Conservation (phyloP, 2,888 invertebrate species). For the Agrochola circellaris region DNA sequence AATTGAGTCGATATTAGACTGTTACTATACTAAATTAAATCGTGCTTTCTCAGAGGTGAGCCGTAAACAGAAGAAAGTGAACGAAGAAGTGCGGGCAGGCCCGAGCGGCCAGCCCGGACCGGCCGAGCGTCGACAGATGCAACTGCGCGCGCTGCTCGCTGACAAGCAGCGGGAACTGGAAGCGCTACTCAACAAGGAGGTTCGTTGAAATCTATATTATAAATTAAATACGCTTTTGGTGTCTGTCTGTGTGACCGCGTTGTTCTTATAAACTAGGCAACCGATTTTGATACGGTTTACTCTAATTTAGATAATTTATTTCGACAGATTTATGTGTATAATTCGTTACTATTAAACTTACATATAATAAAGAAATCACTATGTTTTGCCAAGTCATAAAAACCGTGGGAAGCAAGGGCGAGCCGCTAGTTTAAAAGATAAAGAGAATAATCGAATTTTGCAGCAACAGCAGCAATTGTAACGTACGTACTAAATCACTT, state of each 20-base stretch:
- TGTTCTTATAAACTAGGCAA: too few species aligned
- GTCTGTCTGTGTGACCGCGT: too few species aligned
- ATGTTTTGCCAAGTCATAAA: too few species aligned
- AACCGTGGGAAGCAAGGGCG: too few species aligned
- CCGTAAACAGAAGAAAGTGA: conserved; percentile 87
- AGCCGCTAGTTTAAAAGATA: neutral
- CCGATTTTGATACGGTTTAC: too few species aligned
- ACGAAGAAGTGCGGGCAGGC: conserved; percentile 79
- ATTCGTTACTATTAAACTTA: too few species aligned
- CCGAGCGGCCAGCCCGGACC: conserved; percentile 78
- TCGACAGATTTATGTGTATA: too few species aligned
- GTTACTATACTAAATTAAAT: neutral
- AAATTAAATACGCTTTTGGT: too few species aligned
- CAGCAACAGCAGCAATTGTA: neutral
- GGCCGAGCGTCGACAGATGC: conserved; percentile 89
- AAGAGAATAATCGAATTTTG: neutral
- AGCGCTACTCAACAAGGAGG: conserved; percentile 92
- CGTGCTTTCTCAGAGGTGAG: conserved; percentile 71
- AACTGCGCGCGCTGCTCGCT: conserved; percentile 90
- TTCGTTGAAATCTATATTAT: neutral
- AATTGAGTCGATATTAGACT: neutral
- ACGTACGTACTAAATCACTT: neutral
- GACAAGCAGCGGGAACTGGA: conserved; percentile 92
- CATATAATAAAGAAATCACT: too few species aligned
- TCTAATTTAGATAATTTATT: too few species aligned